phyloP scores from a whole-genome alignment of 1,140 invertebrate species.

The Zaprionus ghesquierei region DNA sequence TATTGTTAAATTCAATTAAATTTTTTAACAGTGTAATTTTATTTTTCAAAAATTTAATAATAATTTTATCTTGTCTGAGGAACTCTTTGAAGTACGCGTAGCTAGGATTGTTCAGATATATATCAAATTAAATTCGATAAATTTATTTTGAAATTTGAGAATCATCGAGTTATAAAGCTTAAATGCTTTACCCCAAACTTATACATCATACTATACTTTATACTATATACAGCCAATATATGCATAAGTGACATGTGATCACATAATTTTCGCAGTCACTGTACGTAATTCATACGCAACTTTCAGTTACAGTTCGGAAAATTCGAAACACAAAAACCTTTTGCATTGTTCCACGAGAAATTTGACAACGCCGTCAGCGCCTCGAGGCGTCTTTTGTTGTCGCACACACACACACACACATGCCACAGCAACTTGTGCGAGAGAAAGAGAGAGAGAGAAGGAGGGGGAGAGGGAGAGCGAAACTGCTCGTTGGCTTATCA shows the following conservation, averaged over 20 bases:
- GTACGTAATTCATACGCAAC: not conserved
- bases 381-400: slow-evolving; percentile 21
- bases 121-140: too few species aligned
- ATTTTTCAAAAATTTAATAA: too few species aligned
- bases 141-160: too few species aligned
- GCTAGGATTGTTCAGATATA: too few species aligned
- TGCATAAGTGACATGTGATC: not conserved
- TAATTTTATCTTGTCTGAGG: too few species aligned
- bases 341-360: not conserved
- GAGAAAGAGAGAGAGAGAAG: not conserved
- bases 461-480: not conserved
- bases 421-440: not conserved
- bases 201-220: too few species aligned
- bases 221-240: too few species aligned
- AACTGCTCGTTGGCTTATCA: slow-evolving; percentile 59
- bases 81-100: too few species aligned
- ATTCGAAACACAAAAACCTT: not conserved
- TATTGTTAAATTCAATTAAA: too few species aligned
- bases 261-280: slow-evolving; percentile 1
- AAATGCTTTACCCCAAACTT: too few species aligned
- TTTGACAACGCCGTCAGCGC: slow-evolving; percentile 23
- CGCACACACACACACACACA: slow-evolving; percentile 12
- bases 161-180: too few species aligned
- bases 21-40: too few species aligned
- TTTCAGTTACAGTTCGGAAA: not conserved